Evolutionary conservation across 2,888 invertebrate genomes (phyloP).

Genomic region (Muscina levida): DNA sequence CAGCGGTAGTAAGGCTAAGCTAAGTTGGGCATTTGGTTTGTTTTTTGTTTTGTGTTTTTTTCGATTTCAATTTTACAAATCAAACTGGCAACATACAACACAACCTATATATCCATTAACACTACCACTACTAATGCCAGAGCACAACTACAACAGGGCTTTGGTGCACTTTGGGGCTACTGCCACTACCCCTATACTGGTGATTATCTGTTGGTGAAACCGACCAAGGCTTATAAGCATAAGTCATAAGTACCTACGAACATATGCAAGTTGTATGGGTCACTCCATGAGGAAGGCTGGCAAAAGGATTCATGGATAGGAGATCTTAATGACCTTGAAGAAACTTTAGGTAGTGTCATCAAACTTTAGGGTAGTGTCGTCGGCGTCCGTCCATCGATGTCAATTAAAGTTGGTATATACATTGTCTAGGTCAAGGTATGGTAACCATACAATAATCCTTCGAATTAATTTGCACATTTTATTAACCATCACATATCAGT

Average conservation of each 20-base stretch:
- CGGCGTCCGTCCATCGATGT: too few species aligned
- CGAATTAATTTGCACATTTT: too few species aligned
- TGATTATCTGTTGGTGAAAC: constrained; percentile 32
- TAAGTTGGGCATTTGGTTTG: constrained; percentile 17
- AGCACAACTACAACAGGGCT: neutral
- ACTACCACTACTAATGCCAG: neutral
- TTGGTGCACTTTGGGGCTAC: neutral
- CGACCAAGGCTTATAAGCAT: constrained; percentile 28
- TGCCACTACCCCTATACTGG: constrained; percentile 23
- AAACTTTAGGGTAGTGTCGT: too few species aligned
- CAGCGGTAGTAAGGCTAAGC: constrained; percentile 7
- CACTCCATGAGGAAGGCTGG: neutral
- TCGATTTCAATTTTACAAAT: constrained; percentile 42
- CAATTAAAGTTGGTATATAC: too few species aligned
- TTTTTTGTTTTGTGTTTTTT: constrained; percentile 36
- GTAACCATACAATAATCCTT: too few species aligned
- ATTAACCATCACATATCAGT: too few species aligned
- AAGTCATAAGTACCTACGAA: constrained; percentile 1
- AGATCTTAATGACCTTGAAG: too few species aligned
- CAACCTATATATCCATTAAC: neutral
- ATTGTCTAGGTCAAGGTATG: too few species aligned
- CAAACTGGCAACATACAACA: constrained; percentile 40
- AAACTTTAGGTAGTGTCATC: too few species aligned
- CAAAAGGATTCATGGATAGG: too few species aligned
- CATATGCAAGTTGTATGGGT: constrained; percentile 20